These are phyloP conservation scores for Hypsibius dujardini DNA, from an alignment of 1,140 invertebrate genomes.

Conservation along the genomic window DNA sequence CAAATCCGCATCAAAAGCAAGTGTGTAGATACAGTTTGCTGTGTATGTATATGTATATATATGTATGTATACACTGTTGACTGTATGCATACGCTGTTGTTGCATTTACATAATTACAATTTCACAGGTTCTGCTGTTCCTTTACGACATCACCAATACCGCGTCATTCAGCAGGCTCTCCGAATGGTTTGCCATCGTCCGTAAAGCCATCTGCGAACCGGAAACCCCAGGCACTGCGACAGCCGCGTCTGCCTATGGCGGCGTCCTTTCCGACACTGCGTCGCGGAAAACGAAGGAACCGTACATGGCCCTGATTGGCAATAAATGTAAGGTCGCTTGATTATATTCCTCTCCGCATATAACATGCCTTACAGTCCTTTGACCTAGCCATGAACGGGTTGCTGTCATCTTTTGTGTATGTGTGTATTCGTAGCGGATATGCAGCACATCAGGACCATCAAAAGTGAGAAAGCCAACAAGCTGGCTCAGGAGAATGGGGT, in stretches of 20 bases:
- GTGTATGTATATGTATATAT: no score
- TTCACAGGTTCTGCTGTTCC: slow-evolving; percentile 8
- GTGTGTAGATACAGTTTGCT: no score
- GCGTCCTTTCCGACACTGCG: background rate
- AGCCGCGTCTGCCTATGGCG: background rate
- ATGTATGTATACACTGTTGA: no score
- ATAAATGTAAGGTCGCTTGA: background rate
- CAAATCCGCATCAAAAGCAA: no score
- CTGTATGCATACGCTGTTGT: no score
- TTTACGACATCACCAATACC: slow-evolving; percentile 15
- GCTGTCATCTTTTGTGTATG: no score
- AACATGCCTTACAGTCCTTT: no score
- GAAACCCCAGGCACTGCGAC: no score
- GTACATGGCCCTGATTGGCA: background rate
- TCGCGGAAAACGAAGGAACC: background rate
- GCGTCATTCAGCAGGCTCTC: background rate
- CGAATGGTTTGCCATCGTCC: background rate
- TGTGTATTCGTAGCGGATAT: background rate
- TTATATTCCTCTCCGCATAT: no score
- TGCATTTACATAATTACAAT: background rate
- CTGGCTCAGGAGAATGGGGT: background rate
- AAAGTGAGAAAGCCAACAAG: background rate
- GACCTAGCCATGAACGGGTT: no score
- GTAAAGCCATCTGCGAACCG: background rate
- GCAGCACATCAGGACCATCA: background rate